These are phyloP conservation scores for Glossophaga mutica DNA, from an alignment of 2,797 vertebrate species.

Conservation along the genomic window DNA sequence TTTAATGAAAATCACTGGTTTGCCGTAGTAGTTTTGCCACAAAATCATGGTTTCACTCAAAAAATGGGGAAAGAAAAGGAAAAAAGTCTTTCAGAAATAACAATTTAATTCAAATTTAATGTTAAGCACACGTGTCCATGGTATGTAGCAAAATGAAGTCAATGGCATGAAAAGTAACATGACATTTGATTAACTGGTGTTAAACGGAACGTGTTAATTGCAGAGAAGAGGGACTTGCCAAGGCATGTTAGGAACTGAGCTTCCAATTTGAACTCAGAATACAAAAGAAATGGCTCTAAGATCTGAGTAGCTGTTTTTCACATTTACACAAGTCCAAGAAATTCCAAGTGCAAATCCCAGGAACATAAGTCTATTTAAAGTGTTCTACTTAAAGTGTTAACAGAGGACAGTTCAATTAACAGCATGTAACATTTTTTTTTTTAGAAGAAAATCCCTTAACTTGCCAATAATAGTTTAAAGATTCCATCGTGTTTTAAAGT, in stretches of 20 bases:
- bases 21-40: slow-evolving; percentile 53
- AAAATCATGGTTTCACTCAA: slow-evolving; percentile 65
- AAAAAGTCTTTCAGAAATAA: slow-evolving; percentile 55
- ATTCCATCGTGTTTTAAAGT: slow-evolving; percentile 50
- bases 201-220: slow-evolving; percentile 53
- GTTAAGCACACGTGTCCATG: slow-evolving; percentile 46
- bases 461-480: slow-evolving; percentile 63
- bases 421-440: slow-evolving; percentile 61
- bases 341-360: slow-evolving; percentile 57
- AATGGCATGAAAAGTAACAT: slow-evolving; percentile 22
- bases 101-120: slow-evolving; percentile 58
- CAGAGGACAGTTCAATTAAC: slow-evolving; percentile 68
- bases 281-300: slow-evolving; percentile 53
- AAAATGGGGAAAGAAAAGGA: not conserved
- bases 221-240: slow-evolving; percentile 49
- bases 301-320: slow-evolving; percentile 52
- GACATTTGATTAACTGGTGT: slow-evolving; percentile 58
- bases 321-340: slow-evolving; percentile 55
- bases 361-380: slow-evolving; percentile 54
- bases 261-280: slow-evolving; percentile 57
- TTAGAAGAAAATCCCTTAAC: slow-evolving; percentile 59
- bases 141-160: slow-evolving; percentile 49
- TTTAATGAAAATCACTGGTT: slow-evolving; percentile 75
- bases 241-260: slow-evolving; percentile 36
- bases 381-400: slow-evolving; percentile 67